Conservation (phyloP, 2,888 invertebrate species). For the Sarcophaga rosellei region DNA sequence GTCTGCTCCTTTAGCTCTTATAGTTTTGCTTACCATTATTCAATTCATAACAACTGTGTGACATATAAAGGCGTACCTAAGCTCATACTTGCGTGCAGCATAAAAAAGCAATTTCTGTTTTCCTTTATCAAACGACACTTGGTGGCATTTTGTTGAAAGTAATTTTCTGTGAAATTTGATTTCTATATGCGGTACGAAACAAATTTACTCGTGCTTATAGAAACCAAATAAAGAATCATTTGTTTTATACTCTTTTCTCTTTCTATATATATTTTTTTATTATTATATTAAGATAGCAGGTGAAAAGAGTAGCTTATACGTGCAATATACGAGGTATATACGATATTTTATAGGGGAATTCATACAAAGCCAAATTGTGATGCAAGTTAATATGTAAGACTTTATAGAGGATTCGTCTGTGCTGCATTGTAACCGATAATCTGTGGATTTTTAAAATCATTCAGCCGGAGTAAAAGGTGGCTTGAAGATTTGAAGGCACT, state of each 20-base stretch:
- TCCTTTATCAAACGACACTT: conserved; percentile 58
- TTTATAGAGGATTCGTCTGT: too few relatives aligned
- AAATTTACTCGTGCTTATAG: neutral
- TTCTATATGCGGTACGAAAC: conserved; percentile 47
- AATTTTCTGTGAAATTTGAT: conserved; percentile 68
- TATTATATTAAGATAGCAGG: neutral
- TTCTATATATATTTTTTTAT: neutral
- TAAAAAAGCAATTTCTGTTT: conserved; percentile 55
- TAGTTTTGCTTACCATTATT: neutral
- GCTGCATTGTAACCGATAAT: neutral
- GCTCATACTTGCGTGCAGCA: conserved; percentile 9
- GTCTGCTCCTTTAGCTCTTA: neutral
- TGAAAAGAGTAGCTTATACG: neutral
- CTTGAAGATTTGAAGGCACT: too few relatives aligned
- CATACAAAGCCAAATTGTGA: too few relatives aligned
- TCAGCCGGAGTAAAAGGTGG: too few relatives aligned
- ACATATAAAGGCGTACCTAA: neutral
- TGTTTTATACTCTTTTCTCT: conserved; percentile 10
- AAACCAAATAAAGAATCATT: conserved; percentile 17
- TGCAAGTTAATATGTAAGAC: too few relatives aligned
- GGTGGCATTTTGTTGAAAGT: conserved; percentile 67
- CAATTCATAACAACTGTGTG: conserved; percentile 32
- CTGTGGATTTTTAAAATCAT: neutral
- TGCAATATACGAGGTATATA: conserved; percentile 9
- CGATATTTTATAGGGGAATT: neutral